Evolutionary conservation across 1,140 invertebrate species (phyloP), one percentile per base, ranked within the genome.

Genomic region (Thaumetopoea pityocampa): DNA sequence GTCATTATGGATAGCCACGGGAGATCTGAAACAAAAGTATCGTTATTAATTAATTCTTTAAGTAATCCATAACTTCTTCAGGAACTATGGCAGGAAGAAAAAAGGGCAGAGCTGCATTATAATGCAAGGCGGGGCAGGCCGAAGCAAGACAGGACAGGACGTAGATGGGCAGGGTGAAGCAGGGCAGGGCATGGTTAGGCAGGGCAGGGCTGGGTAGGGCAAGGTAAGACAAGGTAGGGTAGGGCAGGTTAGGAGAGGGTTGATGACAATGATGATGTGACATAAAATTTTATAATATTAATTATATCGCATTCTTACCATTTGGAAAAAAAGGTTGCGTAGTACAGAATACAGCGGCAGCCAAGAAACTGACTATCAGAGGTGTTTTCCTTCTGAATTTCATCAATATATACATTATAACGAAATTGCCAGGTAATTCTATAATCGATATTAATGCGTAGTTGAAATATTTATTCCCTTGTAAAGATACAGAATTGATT

Each of bases 401-500:
- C 5, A 56, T 64, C 47, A 77, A 14, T 3, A 77, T 34, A 24
- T 57, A 72, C 0, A 58, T 54, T 6, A 88, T 87, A 4, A 89
- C 35, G 11, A 91, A 71, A 48, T 90, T 91, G 0, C 88, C 90
- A 0, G 91, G 91, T 33, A 92, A 85, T 58, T 93, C 92, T 0
- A 92, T 86, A 0, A 89, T 44, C 1, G 87, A 77, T 1, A 89
- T 87, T 6, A 90, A 71, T 1, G 89, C 88, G 54, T 91, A 93
- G 62, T 92, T 92, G 7, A 90, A 56, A 66, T 93, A 93, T 51
- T 88, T 83, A 19, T 84, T 89, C 2, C 92, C 93, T 41, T 88
- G 88, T 16, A 96, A 83, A 4, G 91, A 88, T 2, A 93, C 92
- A 0, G 93, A 90, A 59, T 94, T 94, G 4, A 95, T 87, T 1